Percentiles rank a stretch among this genome's conserved stretches.
Evolutionary conservation across 2,797 vertebrate species (phyloP).

Genomic region (Lutjanus campechanus): DNA sequence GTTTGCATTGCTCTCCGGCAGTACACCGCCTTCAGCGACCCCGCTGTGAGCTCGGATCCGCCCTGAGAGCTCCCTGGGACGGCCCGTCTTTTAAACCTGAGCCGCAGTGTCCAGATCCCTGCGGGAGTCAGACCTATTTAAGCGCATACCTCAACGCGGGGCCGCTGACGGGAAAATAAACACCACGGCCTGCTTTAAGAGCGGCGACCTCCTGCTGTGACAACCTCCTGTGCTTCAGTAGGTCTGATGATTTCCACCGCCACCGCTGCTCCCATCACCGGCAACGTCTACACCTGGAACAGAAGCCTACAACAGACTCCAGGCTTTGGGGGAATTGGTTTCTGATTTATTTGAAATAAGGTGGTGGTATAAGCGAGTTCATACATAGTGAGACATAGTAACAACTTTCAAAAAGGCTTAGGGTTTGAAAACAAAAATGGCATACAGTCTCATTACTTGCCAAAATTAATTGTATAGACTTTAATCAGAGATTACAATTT

Average conservation of each 20-base stretch:
- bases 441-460: not conserved
- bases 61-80: conserved; percentile 80
- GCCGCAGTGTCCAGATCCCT: conserved; percentile 76
- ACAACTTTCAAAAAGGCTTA: not conserved
- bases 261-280: conserved; percentile 53
- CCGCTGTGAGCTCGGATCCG: conserved; percentile 82
- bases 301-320: not conserved
- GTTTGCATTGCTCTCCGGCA: conserved; percentile 79
- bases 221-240: conserved; percentile 76
- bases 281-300: conserved; percentile 40
- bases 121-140: conserved; percentile 80
- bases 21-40: conserved; percentile 75
- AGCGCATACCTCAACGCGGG: conserved; percentile 82
- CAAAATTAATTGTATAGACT: no score
- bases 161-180: conserved; percentile 86
- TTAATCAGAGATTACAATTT: no score
- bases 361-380: not conserved
- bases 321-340: no score
- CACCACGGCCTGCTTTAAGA: conserved; percentile 76
- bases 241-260: conserved; percentile 64
- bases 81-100: conserved; percentile 83
- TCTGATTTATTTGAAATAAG: conserved; percentile 16
- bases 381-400: not conserved
- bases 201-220: conserved; percentile 70
- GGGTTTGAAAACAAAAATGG: not conserved